Conservation (phyloP, 2,888 invertebrate species). For the Pilophorus perplexus region DNA sequence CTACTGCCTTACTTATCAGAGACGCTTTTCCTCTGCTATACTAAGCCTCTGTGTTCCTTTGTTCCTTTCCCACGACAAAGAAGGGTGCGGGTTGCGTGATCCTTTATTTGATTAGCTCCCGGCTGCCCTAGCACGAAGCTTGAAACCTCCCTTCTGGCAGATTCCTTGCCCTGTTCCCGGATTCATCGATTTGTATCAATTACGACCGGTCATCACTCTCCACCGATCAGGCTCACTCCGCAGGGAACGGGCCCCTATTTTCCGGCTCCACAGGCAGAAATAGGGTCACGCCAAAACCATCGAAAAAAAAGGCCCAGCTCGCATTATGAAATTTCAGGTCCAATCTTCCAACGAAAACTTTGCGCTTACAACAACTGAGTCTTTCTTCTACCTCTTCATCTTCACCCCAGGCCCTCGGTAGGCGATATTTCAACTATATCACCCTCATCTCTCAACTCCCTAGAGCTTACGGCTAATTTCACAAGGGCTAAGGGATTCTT, state of each 20-base stretch:
- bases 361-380: too few relatives aligned
- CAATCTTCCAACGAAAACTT: too few relatives aligned
- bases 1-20: too few relatives aligned
- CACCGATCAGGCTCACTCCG: conserved; percentile 9
- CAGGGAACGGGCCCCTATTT: conserved; percentile 1
- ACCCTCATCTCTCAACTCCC: conserved; percentile 26
- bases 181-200: conserved; percentile 41
- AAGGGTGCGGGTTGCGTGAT: conserved; percentile 31
- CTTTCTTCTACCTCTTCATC: not conserved
- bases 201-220: conserved; percentile 32
- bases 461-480: conserved; percentile 34
- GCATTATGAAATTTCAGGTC: too few relatives aligned
- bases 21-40: not conserved
- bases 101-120: conserved; percentile 40
- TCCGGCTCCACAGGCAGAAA: conserved; percentile 16
- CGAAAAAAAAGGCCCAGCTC: too few relatives aligned
- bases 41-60: not conserved
- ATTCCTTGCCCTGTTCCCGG: not conserved
- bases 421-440: conserved; percentile 33
- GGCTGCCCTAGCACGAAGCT: conserved; percentile 5
- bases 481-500: conserved; percentile 35
- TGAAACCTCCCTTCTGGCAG: conserved; percentile 6
- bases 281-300: conserved; percentile 1
- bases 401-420: conserved; percentile 2
- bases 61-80: not conserved